Conservation (phyloP, 2,888 invertebrate genomes). For the Chironomus tentans region DNA sequence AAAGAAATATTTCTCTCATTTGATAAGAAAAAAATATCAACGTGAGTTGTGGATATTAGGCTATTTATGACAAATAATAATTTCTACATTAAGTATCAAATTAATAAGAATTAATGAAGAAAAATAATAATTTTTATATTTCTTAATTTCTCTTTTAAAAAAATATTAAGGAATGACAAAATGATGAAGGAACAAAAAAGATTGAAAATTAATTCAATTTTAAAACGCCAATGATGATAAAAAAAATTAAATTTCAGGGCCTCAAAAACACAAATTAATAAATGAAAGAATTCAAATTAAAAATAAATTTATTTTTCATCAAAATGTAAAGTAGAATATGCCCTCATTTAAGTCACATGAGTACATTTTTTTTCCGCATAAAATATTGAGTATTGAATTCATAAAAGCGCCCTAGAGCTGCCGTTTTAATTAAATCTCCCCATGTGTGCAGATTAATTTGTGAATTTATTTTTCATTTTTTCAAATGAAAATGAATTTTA, state of each 20-base stretch:
- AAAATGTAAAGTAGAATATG: not conserved
- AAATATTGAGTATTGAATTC: not conserved
- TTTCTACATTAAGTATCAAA: not conserved
- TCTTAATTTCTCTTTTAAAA: too few species aligned
- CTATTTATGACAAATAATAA: not conserved
- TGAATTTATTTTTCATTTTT: too few species aligned
- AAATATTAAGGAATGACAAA: too few species aligned
- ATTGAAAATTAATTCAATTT: not conserved
- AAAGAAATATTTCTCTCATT: not conserved
- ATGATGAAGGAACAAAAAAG: not conserved
- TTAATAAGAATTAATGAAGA: not conserved
- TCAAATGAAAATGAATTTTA: too few species aligned
- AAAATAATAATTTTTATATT: too few species aligned
- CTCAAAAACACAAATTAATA: not conserved
- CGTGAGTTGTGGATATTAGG: not conserved
- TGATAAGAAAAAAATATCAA: not conserved
- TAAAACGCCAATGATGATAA: not conserved
- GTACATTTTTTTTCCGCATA: not conserved
- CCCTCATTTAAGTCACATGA: not conserved
- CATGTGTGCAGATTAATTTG: too few species aligned
- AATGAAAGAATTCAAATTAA: not conserved
- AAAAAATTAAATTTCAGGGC: not conserved
- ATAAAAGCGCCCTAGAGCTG: too few species aligned
- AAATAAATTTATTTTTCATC: not conserved
- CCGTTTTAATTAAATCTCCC: too few species aligned